Evolutionary conservation across 1,140 invertebrate species (phyloP), one percentile per base, ranked within the genome.

Genomic region (Eciton burchellii): DNA sequence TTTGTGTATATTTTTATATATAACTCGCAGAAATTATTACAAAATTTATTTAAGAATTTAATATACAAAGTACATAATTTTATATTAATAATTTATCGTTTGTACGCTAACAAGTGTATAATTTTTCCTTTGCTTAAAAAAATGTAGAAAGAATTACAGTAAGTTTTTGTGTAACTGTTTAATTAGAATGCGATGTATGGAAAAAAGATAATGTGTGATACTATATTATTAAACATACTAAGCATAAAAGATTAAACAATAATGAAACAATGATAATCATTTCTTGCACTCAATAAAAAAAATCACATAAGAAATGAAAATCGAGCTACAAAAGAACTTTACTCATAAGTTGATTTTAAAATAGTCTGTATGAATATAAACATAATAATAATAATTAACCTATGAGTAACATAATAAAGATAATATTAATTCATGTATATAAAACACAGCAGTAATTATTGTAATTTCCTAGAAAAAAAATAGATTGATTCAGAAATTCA

Each of bases 391-490:
- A 85, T 90, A 81, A 57, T 71, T 83, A 87, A 83, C 45, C 56
- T 76, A 66, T 70, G 71, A 72, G 84, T 68, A 43, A 49, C 16
- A 88, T 89, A 62, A 74, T 89, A 89, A 83, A 91, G 88, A 89
- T 89, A 89, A 88, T 89, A 89, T 91, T 85, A 79, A 79, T 86
- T 91, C 93, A 91, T 85, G 91, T 89, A 90, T 93, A 93, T 90
- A 93, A 93, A 93, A 92, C 92, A 92, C 87, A 92, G 88, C 84
- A 83, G 86, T 89, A 91, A 81, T 91, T 87, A 70, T 6, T 47
- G 29, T 81, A 90, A 89, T 85, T 82, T 72, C 88, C 86, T 41
- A 47, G 74, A 54, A 57, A 56, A 65, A 45, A 71, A 35, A 35
- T 45, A 66, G 79, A 52, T 62, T 66, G 57, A 68, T 82, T 41